Conservation (phyloP, 2,888 invertebrate species). For the Ennomos quercinarius region DNA sequence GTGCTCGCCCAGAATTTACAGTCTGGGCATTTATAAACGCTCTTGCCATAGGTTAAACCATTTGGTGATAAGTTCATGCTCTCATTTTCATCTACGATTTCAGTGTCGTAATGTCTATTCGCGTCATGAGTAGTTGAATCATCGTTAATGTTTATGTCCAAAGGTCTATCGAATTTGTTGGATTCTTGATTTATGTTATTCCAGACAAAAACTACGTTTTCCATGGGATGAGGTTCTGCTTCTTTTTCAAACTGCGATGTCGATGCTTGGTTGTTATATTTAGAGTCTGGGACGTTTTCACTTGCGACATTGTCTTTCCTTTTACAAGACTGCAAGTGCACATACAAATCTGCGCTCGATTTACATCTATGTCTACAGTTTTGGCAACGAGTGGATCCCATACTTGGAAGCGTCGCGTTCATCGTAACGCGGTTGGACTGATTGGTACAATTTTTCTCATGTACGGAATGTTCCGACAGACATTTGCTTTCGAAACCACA, state of each 20-base stretch:
- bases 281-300: conserved; percentile 58
- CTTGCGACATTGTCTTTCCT: conserved; percentile 73
- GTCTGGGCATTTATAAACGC: conserved; percentile 96
- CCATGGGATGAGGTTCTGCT: conserved; percentile 89
- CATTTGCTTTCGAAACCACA: conserved; percentile 93
- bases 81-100: conserved; percentile 79
- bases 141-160: conserved; percentile 77
- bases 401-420: conserved; percentile 74
- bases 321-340: conserved; percentile 90
- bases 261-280: conserved; percentile 64
- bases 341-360: conserved; percentile 91
- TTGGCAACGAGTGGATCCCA: conserved; percentile 92
- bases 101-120: conserved; percentile 66
- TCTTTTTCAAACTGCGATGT: conserved; percentile 65
- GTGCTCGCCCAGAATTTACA: conserved; percentile 97
- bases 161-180: conserved; percentile 71
- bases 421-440: conserved; percentile 70
- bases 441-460: conserved; percentile 88
- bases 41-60: conserved; percentile 84
- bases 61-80: conserved; percentile 86
- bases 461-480: conserved; percentile 92
- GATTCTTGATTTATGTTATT: conserved; percentile 86
- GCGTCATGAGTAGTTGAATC: conserved; percentile 74
- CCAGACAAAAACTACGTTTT: conserved; percentile 93
- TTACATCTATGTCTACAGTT: conserved; percentile 95